Evolutionary conservation across 2,888 invertebrate species (phyloP).

Genomic region (Pristionchus arcanus): DNA sequence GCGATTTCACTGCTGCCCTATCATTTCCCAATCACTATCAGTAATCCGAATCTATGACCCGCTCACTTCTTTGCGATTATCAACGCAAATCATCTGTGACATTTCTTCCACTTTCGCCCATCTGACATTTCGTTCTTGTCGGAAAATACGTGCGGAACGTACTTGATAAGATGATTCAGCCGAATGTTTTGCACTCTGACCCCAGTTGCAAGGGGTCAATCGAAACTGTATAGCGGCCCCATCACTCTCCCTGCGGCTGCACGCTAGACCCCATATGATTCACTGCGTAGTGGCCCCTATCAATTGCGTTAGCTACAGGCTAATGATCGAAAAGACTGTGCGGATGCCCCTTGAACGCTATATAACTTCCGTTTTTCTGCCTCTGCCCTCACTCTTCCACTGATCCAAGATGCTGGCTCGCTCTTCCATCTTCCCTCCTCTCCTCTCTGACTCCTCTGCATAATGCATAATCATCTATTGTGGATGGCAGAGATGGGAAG

Average conservation of each 20-base stretch:
- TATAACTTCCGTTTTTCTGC: conserved; percentile 6
- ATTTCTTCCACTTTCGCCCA: not conserved
- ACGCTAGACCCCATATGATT: not conserved
- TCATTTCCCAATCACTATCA: not conserved
- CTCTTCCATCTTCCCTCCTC: not conserved
- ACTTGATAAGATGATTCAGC: no score
- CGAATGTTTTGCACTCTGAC: no score
- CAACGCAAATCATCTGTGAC: conserved; percentile 14
- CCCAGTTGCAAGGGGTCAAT: no score
- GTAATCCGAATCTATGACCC: not conserved
- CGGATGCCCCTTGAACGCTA: conserved; percentile 14
- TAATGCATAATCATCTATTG: conserved; percentile 28
- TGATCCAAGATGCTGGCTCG: not conserved
- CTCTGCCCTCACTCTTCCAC: not conserved
- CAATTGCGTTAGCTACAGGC: no score
- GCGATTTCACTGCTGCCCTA: not conserved
- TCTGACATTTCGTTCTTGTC: not conserved
- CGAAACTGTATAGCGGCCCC: not conserved
- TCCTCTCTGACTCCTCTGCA: not conserved
- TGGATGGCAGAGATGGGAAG: not conserved
- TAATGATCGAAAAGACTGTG: not conserved
- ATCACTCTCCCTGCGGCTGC: no score
- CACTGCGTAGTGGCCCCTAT: conserved; percentile 4
- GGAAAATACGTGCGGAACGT: not conserved
- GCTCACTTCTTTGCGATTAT: not conserved